Evolutionary conservation across 2,113 vertebrate species (phyloP).

Genomic region (Neopipo cinnamomea): DNA sequence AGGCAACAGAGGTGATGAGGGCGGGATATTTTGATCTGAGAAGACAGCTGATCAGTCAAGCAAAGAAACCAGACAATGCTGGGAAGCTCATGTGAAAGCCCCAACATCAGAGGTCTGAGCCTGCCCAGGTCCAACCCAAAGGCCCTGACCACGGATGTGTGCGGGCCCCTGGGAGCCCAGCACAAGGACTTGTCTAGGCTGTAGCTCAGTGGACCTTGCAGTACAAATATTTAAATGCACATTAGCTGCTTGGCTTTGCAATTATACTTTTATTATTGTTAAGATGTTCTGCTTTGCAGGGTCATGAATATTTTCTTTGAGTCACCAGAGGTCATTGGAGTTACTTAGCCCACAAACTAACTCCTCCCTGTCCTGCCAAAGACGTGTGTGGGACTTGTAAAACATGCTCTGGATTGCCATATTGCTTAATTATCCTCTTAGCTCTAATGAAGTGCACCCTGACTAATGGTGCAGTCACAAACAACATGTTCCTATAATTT

Average conservation of each 20-base stretch:
- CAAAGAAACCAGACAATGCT: neutral
- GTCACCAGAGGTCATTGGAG: constrained; percentile 14
- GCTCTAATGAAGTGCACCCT: constrained; percentile 57
- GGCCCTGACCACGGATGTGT: neutral
- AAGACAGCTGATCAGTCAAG: neutral
- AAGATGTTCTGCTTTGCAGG: neutral
- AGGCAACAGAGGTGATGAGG: neutral
- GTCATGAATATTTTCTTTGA: constrained; percentile 26
- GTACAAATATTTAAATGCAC: neutral
- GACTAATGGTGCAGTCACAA: constrained; percentile 59
- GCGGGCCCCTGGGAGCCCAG: neutral
- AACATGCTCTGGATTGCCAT: constrained; percentile 38
- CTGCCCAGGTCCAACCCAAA: neutral
- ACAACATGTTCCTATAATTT: constrained; percentile 44
- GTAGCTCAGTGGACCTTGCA: neutral
- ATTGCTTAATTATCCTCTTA: constrained; percentile 60
- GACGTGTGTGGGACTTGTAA: constrained; percentile 38
- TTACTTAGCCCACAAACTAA: constrained; percentile 18
- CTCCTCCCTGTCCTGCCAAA: neutral
- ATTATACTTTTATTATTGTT: constrained; percentile 27
- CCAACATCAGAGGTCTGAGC: neutral
- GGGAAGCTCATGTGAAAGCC: neutral
- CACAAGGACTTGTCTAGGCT: neutral
- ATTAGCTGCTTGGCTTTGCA: constrained; percentile 2
- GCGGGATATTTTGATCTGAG: neutral